These are phyloP conservation scores for Ditula angustiorana DNA, from an alignment of 2,888 invertebrate genomes.

Conservation along the genomic window DNA sequence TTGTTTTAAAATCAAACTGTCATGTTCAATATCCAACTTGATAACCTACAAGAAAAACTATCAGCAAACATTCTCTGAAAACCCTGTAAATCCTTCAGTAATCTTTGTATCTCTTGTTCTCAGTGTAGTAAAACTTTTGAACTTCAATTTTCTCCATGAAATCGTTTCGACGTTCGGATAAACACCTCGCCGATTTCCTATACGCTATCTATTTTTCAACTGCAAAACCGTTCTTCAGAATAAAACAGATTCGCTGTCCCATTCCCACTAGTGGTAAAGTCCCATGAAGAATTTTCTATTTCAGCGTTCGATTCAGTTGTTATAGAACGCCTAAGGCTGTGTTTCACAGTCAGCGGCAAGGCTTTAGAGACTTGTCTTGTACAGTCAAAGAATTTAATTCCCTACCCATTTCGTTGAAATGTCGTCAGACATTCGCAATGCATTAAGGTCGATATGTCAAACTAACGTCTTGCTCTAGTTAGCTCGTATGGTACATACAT, in stretches of 20 bases:
- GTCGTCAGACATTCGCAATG: no score
- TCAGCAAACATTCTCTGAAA: no score
- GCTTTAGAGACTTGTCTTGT: background rate
- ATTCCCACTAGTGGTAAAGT: constrained; percentile 5
- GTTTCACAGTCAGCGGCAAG: background rate
- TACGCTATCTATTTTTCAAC: constrained; percentile 30
- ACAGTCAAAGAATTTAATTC: no score
- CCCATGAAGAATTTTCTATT: constrained; percentile 9
- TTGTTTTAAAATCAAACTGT: no score
- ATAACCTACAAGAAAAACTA: no score
- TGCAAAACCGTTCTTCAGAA: background rate
- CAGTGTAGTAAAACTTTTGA: constrained; percentile 19
- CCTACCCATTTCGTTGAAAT: no score
- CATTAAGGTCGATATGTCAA: no score
- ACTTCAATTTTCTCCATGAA: constrained; percentile 37
- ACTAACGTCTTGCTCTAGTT: no score
- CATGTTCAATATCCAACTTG: no score
- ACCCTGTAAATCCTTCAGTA: no score
- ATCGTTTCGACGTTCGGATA: constrained; percentile 27
- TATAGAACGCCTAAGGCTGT: background rate
- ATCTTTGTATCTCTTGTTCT: background rate
- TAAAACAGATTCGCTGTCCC: constrained; percentile 11
- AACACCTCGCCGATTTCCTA: constrained; percentile 28
- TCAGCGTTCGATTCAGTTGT: constrained; percentile 6
- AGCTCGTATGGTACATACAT: no score